A percentile compares a stretch with the other conserved stretches of the same genome.
Conservation (phyloP, 2,113 vertebrate species). For the Mirza zaza region DNA sequence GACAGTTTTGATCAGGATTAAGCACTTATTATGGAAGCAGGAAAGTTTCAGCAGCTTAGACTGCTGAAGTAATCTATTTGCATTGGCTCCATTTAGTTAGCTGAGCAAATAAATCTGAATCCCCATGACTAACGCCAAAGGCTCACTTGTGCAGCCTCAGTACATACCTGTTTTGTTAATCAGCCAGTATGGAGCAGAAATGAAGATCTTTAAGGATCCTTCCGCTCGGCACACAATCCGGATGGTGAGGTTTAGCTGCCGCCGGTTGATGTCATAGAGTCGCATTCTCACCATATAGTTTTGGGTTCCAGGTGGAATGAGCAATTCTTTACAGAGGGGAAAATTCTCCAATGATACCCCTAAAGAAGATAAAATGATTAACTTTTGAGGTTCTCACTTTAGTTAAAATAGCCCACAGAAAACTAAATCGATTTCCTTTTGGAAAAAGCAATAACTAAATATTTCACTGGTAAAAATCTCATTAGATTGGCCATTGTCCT, state of each 20-base stretch:
- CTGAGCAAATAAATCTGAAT: conserved; percentile 23
- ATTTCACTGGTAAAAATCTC: background rate
- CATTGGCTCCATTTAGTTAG: conserved; percentile 18
- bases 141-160: background rate
- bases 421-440: background rate
- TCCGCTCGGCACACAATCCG: conserved; percentile 94
- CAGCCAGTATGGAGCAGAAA: conserved; percentile 96
- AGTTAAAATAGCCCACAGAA: background rate
- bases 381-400: background rate
- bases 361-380: conserved; percentile 62
- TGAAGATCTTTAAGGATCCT: conserved; percentile 94
- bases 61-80: conserved; percentile 40
- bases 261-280: conserved; percentile 91
- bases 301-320: conserved; percentile 96
- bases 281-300: conserved; percentile 97
- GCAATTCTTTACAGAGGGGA: conserved; percentile 92
- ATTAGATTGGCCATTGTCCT: background rate
- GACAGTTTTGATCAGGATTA: background rate
- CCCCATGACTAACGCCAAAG: background rate
- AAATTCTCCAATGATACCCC: conserved; percentile 96
- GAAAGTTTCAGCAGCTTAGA: background rate
- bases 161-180: conserved; percentile 95
- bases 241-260: conserved; percentile 94
- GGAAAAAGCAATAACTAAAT: background rate
- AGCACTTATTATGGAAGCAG: background rate